Percentiles rank a stretch among this genome's conserved stretches.
These are phyloP conservation scores for Tautogolabrus adspersus DNA, from an alignment of 2,113 vertebrate genomes.

Conservation along the genomic window DNA sequence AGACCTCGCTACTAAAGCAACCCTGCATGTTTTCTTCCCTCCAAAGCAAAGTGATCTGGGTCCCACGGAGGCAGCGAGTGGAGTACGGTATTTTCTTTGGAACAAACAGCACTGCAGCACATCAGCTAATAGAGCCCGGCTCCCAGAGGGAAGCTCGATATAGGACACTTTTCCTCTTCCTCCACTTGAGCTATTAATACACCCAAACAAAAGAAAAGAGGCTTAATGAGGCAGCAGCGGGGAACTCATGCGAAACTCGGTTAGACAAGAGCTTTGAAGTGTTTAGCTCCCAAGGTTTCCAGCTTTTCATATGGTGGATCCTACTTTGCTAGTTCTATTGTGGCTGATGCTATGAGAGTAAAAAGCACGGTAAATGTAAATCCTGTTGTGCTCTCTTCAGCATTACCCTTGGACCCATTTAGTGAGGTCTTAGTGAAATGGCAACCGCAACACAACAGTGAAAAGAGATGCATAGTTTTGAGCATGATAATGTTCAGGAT, in stretches of 20 bases:
- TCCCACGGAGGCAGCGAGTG: slow-evolving; percentile 59
- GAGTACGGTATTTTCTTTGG: slow-evolving; percentile 65
- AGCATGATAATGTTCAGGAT: slow-evolving; percentile 50
- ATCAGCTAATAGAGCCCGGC: slow-evolving; percentile 74
- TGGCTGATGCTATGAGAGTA: slow-evolving; percentile 14
- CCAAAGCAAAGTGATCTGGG: slow-evolving; percentile 52
- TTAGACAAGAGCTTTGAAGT: slow-evolving; percentile 71
- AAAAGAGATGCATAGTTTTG: slow-evolving; percentile 67
- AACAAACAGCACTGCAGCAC: slow-evolving; percentile 70
- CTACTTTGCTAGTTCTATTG: slow-evolving; percentile 21
- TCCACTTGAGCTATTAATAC: slow-evolving; percentile 83
- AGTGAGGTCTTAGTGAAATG: slow-evolving; percentile 15
- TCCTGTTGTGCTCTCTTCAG: slow-evolving; percentile 12
- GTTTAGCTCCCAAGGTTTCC: slow-evolving; percentile 55
- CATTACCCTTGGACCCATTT: slow-evolving; percentile 26
- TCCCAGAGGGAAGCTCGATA: slow-evolving; percentile 77
- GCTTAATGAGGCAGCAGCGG: slow-evolving; percentile 74
- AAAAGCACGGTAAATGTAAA: slow-evolving; percentile 31
- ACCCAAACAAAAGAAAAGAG: slow-evolving; percentile 80
- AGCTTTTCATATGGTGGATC: slow-evolving; percentile 32
- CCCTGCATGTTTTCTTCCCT: slow-evolving; percentile 44
- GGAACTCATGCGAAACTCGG: slow-evolving; percentile 68
- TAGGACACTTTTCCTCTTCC: slow-evolving; percentile 80
- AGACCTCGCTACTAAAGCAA: slow-evolving; percentile 41
- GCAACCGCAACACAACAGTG: slow-evolving; percentile 33